A percentile compares a stretch with the other conserved stretches of the same genome.
Evolutionary conservation across 2,888 invertebrate genomes (phyloP).

Genomic region (Hirtodrosophila duncani): DNA sequence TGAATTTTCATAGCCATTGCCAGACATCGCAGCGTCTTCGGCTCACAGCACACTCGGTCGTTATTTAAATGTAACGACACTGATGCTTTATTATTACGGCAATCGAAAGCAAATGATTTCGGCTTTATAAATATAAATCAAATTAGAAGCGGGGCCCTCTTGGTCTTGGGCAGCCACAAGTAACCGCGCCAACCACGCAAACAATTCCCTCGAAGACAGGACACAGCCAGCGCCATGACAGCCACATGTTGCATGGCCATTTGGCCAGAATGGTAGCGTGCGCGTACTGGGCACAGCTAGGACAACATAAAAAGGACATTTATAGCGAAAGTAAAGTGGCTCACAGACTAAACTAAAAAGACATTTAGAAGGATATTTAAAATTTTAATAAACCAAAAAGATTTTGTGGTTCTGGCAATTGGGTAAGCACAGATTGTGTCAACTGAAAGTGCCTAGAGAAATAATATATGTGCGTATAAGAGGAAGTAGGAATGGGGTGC

Average conservation of each 20-base stretch:
- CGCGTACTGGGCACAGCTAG: slow-evolving; percentile 32
- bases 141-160: slow-evolving; percentile 58
- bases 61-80: slow-evolving; percentile 73
- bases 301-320: slow-evolving; percentile 45
- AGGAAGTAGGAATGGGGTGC: no score
- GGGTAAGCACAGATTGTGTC: slow-evolving; percentile 1
- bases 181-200: no score
- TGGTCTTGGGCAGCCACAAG: no score
- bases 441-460: slow-evolving; percentile 2
- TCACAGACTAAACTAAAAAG: slow-evolving; percentile 39
- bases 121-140: slow-evolving; percentile 73
- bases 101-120: slow-evolving; percentile 72
- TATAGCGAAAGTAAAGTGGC: slow-evolving; percentile 18
- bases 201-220: no score
- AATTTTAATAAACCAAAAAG: slow-evolving; percentile 23
- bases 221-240: no score
- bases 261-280: slow-evolving; percentile 46
- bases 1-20: slow-evolving; percentile 73
- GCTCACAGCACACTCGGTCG: slow-evolving; percentile 49
- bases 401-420: not conserved
- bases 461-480: not conserved
- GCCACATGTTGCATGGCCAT: slow-evolving; percentile 69
- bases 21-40: no score
- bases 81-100: slow-evolving; percentile 70
- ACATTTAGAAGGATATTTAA: slow-evolving; percentile 35